phyloP scores from a whole-genome alignment of 2,113 vertebrate genomes.

The Vimba vimba region DNA sequence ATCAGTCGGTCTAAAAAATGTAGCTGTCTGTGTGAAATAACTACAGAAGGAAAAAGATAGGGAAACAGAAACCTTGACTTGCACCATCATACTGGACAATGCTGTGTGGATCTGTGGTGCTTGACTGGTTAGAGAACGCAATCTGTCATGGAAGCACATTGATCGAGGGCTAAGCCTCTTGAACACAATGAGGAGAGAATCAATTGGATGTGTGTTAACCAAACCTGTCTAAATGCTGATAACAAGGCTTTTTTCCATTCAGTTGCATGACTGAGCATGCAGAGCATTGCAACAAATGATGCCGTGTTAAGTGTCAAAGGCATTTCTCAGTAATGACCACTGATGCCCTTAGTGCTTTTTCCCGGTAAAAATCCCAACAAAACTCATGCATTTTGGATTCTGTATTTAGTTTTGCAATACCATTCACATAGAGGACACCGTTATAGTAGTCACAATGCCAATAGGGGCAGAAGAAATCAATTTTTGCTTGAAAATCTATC shows the following conservation, averaged over 20 bases:
- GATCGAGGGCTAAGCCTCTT: conserved; percentile 72
- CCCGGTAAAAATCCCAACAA: not conserved
- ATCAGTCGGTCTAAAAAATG: not conserved
- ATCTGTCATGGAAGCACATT: conserved; percentile 57
- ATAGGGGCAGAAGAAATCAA: not conserved
- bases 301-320: not conserved
- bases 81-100: conserved; percentile 3
- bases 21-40: not conserved
- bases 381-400: not conserved
- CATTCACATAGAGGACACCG: not conserved
- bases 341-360: not conserved
- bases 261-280: conserved; percentile 41
- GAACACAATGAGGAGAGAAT: conserved; percentile 73
- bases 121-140: not conserved
- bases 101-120: not conserved
- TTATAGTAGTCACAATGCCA: not conserved
- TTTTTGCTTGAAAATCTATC: not conserved
- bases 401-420: conserved; percentile 3
- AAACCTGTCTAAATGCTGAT: conserved; percentile 71
- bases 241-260: conserved; percentile 62
- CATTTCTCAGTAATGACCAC: conserved; percentile 15
- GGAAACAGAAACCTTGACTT: not conserved
- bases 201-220: conserved; percentile 69
- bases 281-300: conserved; percentile 15
- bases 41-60: not conserved